These are phyloP conservation scores for Rutilus rutilus DNA, from an alignment of 2,113 vertebrate species.

Conservation along the genomic window DNA sequence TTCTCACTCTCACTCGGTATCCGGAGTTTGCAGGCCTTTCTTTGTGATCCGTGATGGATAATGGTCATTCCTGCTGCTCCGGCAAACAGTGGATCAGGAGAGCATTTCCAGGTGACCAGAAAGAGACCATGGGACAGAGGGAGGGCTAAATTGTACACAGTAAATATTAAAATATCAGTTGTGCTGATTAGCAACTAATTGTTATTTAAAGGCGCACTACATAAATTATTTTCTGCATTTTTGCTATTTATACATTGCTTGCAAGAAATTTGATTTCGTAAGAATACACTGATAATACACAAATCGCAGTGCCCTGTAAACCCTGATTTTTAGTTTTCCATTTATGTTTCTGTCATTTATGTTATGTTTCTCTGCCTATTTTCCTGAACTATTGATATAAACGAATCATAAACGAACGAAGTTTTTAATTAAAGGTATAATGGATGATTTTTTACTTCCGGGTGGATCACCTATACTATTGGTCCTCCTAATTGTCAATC, in stretches of 20 bases:
- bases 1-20: conserved; percentile 72
- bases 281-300: too few relatives aligned
- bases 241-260: background rate
- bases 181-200: background rate
- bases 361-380: background rate
- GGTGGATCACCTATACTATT: too few relatives aligned
- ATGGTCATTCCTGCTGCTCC: conserved; percentile 88
- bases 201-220: background rate
- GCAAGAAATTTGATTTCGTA: background rate
- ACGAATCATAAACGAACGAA: too few relatives aligned
- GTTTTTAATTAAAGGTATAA: too few relatives aligned
- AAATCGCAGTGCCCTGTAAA: background rate
- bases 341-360: background rate
- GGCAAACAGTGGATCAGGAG: conserved; percentile 64
- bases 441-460: too few relatives aligned
- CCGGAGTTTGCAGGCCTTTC: conserved; percentile 82
- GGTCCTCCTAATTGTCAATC: too few relatives aligned
- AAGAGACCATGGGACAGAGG: background rate
- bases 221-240: background rate
- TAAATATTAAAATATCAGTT: background rate
- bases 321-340: background rate
- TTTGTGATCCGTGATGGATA: conserved; percentile 85
- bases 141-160: background rate
- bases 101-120: conserved; percentile 80
- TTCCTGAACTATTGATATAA: background rate